Evolutionary conservation across 1,140 invertebrate genomes (phyloP), one percentile per base, ranked within the genome.

Genomic region (Zaprionus tsacasi): DNA sequence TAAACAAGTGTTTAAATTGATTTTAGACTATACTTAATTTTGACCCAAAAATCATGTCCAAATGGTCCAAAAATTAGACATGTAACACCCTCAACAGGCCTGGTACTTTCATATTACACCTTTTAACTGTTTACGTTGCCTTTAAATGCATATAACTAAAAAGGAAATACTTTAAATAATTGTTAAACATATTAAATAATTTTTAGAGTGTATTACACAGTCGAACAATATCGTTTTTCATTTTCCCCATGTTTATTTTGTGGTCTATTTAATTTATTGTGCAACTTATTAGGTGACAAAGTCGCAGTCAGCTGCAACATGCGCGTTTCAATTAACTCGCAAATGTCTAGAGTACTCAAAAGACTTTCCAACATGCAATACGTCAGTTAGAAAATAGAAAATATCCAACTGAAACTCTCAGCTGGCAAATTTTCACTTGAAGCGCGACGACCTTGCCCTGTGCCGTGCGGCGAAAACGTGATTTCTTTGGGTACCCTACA

Each of bases 211-310:
- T 45, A 35, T 45, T 45, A 30, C 15, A 1, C 0, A 56, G 52
- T 27, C 59, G 6, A 25, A 17, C 12, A 54, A n/a, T 45, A 21
- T 11, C 1, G 7, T 45, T 25, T 45, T 30, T 7, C 1, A 7
- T 45, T 25, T 58, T 40, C 5, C 21, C n/a, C 6, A 12, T 1
- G 1, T 25, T 56, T 6, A 2, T 40, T 64, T 64, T 79, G 79
- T 79, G 80, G 82, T 82, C 83, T 88, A 88, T 77, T 86, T 88
- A 88, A 70, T 71, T 88, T 68, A 65, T 69, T 69, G 70, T 70
- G 73, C 66, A 77, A 78, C 43, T 69, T 36, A 63, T 45, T 65
- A 60, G 36, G 58, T 43, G 58, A 17, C 58, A 36, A 63, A 35
- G 58, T 45, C 54, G 27, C 40, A 21, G 21, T 21, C 60, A 45